Conservation (phyloP, 2,113 vertebrate genomes). For the Chitala chitala region DNA sequence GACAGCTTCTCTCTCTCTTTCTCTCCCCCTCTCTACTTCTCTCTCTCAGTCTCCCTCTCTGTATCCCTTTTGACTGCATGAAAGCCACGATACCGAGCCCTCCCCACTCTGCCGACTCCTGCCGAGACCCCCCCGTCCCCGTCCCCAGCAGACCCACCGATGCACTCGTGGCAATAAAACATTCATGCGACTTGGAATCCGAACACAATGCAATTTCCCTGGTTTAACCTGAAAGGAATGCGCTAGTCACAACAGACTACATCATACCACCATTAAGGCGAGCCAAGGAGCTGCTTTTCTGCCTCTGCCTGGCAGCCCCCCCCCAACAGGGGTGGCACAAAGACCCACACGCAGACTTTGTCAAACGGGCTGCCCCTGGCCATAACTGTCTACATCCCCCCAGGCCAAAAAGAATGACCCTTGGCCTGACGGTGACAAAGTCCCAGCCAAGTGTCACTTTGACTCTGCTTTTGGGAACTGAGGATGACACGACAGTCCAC, state of each 20-base stretch:
- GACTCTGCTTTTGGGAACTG: background rate
- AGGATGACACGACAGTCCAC: no score
- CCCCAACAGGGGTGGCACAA: constrained; percentile 42
- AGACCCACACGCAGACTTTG: background rate
- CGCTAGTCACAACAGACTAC: constrained; percentile 80
- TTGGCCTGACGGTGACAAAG: constrained; percentile 53
- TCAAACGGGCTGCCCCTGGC: background rate
- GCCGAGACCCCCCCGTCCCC: background rate
- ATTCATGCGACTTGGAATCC: constrained; percentile 83
- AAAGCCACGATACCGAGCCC: no score
- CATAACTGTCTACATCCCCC: background rate
- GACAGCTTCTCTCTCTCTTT: constrained; percentile 43
- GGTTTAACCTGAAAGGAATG: constrained; percentile 81
- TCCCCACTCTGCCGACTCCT: background rate
- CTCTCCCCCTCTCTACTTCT: background rate
- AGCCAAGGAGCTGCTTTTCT: constrained; percentile 77
- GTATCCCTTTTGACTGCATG: constrained; percentile 16
- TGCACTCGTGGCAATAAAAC: constrained; percentile 79
- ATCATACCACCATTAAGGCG: constrained; percentile 72
- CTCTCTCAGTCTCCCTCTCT: constrained; percentile 29
- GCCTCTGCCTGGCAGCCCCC: constrained; percentile 61
- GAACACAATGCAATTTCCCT: constrained; percentile 81
- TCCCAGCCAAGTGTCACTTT: constrained; percentile 70
- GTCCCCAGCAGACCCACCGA: constrained; percentile 60
- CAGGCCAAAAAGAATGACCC: constrained; percentile 28